Base-by-base conservation (phyloP, 92 coral and sea anemone genomes). In the Palythoa grandis region DNA sequence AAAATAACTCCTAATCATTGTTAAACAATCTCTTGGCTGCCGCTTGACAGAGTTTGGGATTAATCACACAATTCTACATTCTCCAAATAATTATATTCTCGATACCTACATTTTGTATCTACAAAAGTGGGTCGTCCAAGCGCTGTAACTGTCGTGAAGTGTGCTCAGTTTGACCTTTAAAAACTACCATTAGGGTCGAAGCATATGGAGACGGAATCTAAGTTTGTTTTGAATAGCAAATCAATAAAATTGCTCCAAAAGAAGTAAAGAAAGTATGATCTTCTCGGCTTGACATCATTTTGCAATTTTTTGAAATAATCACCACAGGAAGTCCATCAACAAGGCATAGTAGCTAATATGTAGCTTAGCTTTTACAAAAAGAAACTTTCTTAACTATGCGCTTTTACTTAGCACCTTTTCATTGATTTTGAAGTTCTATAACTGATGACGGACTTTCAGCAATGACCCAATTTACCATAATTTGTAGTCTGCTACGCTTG, bases 1-100 rank as follows among this genome's bases (percentile, higher is more conserved):
- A 63, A 82, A 82, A 39, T 17, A 82, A 66, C 86, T 66, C 60
- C 85, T 20, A 79, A 79, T 58, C 54, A 72, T 79, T 79, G 85
- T 61, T 79, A 61, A 61, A 58, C 85, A 82, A 66, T 66, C 74
- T 82, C 86, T 82, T 58, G 76, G 61, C 86, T 23, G 39, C 70
- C 15, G 84, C 12, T 79, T 79, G 84, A 67, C 69, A 22, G 52
- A 7, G 84, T 79, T 60, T 40, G 47, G 47, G 84, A 24, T 79
- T 25, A 52, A 79, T 79, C 84, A 60, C 84, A 47, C 84, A 79
- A 79, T 9, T 79, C 84, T 79, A 79, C 38, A 10, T 37, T 10
- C 35, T 70, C 74, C 50, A 70, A 29, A 70, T 11, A 22, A 9
- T 66, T 47, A 63, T 12, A 66, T 82, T 82, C 86, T 60, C 39